phyloP scores from a whole-genome alignment of 2,888 invertebrate species.

The Schrankia costaestrigalis region DNA sequence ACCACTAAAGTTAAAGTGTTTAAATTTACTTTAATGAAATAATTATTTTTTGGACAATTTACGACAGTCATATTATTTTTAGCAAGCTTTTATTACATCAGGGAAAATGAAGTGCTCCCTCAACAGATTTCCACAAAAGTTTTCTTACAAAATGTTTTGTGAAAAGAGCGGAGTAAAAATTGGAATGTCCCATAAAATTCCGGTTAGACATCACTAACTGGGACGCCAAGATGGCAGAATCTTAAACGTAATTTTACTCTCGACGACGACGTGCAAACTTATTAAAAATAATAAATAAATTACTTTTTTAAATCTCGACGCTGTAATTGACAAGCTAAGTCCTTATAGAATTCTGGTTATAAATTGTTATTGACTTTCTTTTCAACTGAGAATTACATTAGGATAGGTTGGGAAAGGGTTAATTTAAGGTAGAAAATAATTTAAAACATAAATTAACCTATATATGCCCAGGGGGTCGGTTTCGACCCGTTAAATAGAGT shows the following conservation, averaged over 20 bases:
- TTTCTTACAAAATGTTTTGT: background rate
- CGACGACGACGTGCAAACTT: conserved; percentile 19
- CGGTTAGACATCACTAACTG: conserved; percentile 4
- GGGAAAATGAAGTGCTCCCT: background rate
- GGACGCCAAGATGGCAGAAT: conserved; percentile 15
- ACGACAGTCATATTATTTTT: background rate
- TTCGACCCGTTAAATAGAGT: too few relatives aligned
- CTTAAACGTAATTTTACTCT: conserved; percentile 27
- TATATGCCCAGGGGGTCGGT: too few relatives aligned
- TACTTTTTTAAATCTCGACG: conserved; percentile 16
- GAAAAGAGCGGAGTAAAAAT: background rate
- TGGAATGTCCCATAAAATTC: conserved; percentile 1
- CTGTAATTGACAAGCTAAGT: conserved; percentile 13
- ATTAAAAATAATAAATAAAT: conserved; percentile 33
- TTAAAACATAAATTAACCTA: too few relatives aligned
- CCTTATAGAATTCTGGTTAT: too few relatives aligned
- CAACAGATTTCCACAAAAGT: background rate
- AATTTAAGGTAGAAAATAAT: too few relatives aligned
- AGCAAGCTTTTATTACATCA: background rate
- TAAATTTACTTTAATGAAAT: too few relatives aligned
- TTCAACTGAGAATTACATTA: too few relatives aligned
- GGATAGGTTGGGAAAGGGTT: too few relatives aligned
- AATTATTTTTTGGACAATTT: background rate
- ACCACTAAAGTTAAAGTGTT: too few relatives aligned
- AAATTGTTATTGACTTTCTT: too few relatives aligned